Percentiles rank a stretch among this genome's conserved stretches.
phyloP scores from a whole-genome alignment of 2,797 vertebrate species.

The Spea hammondii region DNA sequence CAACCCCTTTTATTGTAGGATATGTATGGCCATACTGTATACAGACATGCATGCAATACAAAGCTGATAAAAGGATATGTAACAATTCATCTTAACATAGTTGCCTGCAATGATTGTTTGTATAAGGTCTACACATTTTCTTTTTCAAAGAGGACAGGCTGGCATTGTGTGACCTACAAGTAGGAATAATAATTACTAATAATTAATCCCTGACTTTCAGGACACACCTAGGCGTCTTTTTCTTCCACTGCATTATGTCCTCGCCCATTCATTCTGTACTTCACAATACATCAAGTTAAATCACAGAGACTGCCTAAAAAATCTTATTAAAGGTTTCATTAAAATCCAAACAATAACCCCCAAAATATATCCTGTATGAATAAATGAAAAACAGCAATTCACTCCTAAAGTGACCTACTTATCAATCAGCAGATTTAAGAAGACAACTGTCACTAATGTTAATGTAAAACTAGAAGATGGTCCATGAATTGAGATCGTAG shows the following conservation, averaged over 20 bases:
- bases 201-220: conserved; percentile 16
- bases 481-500: neutral
- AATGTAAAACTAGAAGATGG: neutral
- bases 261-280: conserved; percentile 15
- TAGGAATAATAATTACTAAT: conserved; percentile 16
- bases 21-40: no score
- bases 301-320: neutral
- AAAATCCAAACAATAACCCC: neutral
- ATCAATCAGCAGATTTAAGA: conserved; percentile 2
- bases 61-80: neutral
- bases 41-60: no score
- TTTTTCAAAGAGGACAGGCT: neutral
- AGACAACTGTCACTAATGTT: conserved; percentile 1
- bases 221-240: conserved; percentile 42
- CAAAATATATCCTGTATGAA: neutral
- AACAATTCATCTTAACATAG: neutral
- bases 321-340: neutral
- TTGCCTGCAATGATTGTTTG: neutral
- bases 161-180: conserved; percentile 3
- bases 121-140: neutral
- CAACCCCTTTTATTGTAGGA: no score
- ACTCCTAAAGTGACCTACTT: conserved; percentile 6
- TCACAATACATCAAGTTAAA: neutral
- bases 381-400: neutral
- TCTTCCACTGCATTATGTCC: conserved; percentile 9